phyloP scores from a whole-genome alignment of 1,140 invertebrate genomes.

The Magallana angulata region DNA sequence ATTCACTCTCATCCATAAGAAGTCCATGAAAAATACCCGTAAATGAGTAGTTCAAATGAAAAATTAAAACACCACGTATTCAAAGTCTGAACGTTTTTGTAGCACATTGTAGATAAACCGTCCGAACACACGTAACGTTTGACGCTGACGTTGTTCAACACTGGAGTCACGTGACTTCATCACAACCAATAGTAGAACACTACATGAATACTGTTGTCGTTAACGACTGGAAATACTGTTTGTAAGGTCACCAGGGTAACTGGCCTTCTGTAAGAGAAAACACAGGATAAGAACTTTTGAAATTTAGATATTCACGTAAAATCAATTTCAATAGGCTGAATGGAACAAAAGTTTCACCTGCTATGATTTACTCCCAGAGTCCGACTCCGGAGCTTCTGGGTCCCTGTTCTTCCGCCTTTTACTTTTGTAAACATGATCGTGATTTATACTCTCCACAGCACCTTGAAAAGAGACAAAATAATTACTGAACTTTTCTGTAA shows the following conservation, averaged over 20 bases:
- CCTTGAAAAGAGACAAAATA: conserved; percentile 60
- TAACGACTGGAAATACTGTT: conserved; percentile 9
- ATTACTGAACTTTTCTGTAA: not conserved
- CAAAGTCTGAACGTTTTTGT: conserved; percentile 7
- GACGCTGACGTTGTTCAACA: conserved; percentile 20
- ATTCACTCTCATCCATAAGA: not conserved
- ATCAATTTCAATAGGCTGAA: not conserved
- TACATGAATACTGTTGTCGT: conserved; percentile 32
- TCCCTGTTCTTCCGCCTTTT: conserved; percentile 72
- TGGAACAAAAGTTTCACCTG: conserved; percentile 44
- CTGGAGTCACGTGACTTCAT: conserved; percentile 26
- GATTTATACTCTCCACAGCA: conserved; percentile 63
- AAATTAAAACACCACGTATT: conserved; percentile 24
- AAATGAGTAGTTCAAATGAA: not conserved
- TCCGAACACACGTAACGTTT: conserved; percentile 24
- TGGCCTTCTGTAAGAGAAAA: not conserved
- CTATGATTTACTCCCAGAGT: conserved; percentile 63
- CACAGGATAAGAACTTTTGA: not conserved
- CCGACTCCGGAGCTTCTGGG: conserved; percentile 62
- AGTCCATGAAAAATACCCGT: conserved; percentile 30
- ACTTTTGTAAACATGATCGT: conserved; percentile 73
- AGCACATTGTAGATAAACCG: conserved; percentile 30
- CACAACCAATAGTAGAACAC: conserved; percentile 17
- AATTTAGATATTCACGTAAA: not conserved
- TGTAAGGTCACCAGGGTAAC: not conserved